A percentile compares a stretch with the other conserved stretches of the same genome.
phyloP scores from a whole-genome alignment of 2,888 invertebrate species.

The Drosophila picticornis region DNA sequence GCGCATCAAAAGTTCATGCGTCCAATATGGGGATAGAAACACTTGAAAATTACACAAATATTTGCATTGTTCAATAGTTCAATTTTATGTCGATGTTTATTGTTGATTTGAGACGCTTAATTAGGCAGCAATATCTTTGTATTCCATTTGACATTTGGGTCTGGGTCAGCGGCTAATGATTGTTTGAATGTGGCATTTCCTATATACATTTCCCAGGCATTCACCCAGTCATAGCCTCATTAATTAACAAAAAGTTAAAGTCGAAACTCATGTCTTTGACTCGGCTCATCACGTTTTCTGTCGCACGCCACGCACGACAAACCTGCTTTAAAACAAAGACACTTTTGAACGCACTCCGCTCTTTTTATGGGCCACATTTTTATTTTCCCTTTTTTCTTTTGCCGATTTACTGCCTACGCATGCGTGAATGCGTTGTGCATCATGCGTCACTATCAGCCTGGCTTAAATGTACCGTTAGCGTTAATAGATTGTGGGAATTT shows the following conservation, averaged over 20 bases:
- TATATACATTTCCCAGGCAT: constrained; percentile 49
- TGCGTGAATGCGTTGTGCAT: constrained; percentile 32
- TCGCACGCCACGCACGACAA: constrained; percentile 40
- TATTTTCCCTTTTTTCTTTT: constrained; percentile 12
- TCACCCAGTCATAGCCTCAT: constrained; percentile 41
- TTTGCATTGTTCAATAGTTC: constrained; percentile 57
- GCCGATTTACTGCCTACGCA: constrained; percentile 53
- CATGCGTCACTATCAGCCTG: constrained; percentile 40
- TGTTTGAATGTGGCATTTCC: constrained; percentile 48
- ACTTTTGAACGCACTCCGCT: constrained; percentile 57
- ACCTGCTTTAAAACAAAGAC: constrained; percentile 51
- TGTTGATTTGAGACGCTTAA: constrained; percentile 27
- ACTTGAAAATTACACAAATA: constrained; percentile 58
- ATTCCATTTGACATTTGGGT: constrained; percentile 59
- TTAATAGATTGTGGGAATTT: constrained; percentile 64
- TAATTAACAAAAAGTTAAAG: constrained; percentile 60
- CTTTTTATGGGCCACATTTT: constrained; percentile 30
- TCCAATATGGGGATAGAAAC: constrained; percentile 18
- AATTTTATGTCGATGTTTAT: constrained; percentile 11
- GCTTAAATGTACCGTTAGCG: constrained; percentile 54
- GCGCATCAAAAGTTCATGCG: constrained; percentile 24
- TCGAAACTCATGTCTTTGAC: constrained; percentile 39
- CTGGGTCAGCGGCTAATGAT: constrained; percentile 68
- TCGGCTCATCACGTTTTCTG: constrained; percentile 36
- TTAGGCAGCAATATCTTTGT: constrained; percentile 13